phyloP scores from a whole-genome alignment of 2,888 invertebrate genomes.

The Oeneis ivallda region DNA sequence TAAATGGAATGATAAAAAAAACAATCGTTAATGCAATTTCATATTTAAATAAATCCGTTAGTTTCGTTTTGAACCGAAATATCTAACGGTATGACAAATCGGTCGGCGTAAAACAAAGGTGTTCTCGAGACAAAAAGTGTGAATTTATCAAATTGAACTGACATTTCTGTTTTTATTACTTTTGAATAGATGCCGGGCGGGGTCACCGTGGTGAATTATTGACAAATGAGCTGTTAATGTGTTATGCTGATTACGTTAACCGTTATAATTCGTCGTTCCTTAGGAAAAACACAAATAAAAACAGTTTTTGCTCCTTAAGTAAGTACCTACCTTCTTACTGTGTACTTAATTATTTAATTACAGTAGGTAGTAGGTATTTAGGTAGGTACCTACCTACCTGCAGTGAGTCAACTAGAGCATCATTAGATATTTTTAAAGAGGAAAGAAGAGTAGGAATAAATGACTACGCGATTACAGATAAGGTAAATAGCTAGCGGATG shows the following conservation, averaged over 20 bases:
- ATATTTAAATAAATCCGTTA: constrained; percentile 35
- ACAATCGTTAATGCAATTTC: constrained; percentile 26
- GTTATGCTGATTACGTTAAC: constrained; percentile 53
- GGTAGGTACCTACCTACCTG: too few species aligned
- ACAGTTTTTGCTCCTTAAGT: too few species aligned
- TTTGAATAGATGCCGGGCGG: constrained; percentile 62
- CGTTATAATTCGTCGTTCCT: constrained; percentile 21
- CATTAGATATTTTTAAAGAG: too few species aligned
- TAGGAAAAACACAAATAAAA: background rate
- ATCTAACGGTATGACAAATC: constrained; percentile 59
- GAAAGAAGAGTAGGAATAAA: too few species aligned
- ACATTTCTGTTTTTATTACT: constrained; percentile 47
- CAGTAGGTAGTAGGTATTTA: too few species aligned
- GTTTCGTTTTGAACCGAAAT: constrained; percentile 28
- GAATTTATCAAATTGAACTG: constrained; percentile 66
- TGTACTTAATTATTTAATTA: too few species aligned
- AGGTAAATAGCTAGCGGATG: too few species aligned
- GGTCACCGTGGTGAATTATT: constrained; percentile 67
- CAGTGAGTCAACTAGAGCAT: too few species aligned
- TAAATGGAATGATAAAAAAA: constrained; percentile 28
- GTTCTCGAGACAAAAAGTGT: constrained; percentile 44
- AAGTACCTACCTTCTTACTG: too few species aligned
- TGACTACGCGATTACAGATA: too few species aligned
- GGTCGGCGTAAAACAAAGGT: constrained; percentile 58
- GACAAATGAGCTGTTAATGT: constrained; percentile 69